phyloP scores from a whole-genome alignment of 1,140 invertebrate species.

The Drosophila obscura region DNA sequence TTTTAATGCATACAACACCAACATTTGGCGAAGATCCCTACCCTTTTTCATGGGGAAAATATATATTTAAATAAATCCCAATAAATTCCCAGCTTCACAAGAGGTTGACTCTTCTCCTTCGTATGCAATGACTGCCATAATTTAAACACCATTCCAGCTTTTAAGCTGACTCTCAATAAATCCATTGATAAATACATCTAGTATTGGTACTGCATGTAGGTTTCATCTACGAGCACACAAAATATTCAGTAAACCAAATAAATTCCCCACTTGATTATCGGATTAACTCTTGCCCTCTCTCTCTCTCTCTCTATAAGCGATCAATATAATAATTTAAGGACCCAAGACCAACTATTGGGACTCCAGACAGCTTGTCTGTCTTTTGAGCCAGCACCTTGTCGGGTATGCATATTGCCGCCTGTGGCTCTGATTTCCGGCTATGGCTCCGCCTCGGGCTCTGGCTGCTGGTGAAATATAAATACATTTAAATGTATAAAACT shows the following conservation, averaged over 20 bases:
- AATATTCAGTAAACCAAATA: conserved; percentile 10
- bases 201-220: too few species aligned
- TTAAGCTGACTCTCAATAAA: too few species aligned
- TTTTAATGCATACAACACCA: too few species aligned
- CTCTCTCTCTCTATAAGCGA: conserved; percentile 7
- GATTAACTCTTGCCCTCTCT: conserved; percentile 11
- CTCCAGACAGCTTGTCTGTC: not conserved
- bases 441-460: conserved; percentile 6
- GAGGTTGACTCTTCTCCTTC: too few species aligned
- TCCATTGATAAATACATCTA: too few species aligned
- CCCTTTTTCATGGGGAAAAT: too few species aligned
- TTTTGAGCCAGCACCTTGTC: conserved; percentile 37
- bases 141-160: too few species aligned
- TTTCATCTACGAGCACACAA: too few species aligned
- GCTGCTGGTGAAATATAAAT: conserved; percentile 44
- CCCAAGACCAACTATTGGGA: not conserved
- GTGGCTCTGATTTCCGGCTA: conserved; percentile 20
- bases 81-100: not conserved
- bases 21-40: too few species aligned
- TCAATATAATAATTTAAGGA: conserved; percentile 50
- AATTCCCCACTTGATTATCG: conserved; percentile 35
- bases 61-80: not conserved
- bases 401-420: conserved; percentile 15
- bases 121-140: too few species aligned
- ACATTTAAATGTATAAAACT: conserved; percentile 54